Evolutionary conservation across 1,140 invertebrate species (phyloP).

Genomic region (Caenorhabditis remanei): DNA sequence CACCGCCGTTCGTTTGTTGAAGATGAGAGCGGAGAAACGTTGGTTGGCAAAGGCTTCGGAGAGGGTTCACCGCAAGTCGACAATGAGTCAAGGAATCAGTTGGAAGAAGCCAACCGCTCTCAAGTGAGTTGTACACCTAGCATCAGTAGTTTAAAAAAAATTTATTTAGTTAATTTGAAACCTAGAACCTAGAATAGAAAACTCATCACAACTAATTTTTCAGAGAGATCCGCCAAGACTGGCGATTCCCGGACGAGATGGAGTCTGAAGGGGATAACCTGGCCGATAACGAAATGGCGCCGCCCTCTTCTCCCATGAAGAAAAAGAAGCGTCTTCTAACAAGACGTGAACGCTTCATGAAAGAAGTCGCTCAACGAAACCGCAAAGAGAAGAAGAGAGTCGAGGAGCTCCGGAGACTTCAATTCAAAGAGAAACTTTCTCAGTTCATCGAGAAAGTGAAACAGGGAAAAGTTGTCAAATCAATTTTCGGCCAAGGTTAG

Average conservation of each 20-base stretch:
- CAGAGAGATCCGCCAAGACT: not conserved
- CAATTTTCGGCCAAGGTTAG: no score
- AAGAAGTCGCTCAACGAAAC: not conserved
- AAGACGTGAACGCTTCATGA: not conserved
- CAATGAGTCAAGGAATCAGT: not conserved
- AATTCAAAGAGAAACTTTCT: not conserved
- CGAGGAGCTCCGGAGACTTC: not conserved
- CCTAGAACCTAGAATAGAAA: no score
- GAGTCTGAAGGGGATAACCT: not conserved
- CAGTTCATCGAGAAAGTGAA: not conserved
- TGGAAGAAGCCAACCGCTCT: slow-evolving; percentile 1
- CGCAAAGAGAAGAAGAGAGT: no score
- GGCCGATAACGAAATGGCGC: not conserved
- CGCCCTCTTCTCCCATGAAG: not conserved
- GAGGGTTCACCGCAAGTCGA: not conserved
- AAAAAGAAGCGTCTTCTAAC: not conserved
- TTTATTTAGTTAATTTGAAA: no score
- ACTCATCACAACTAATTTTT: not conserved
- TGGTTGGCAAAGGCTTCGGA: not conserved
- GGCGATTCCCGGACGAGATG: not conserved
- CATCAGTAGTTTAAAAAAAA: no score
- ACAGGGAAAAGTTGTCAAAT: not conserved
- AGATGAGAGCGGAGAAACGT: not conserved
- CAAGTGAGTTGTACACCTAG: no score
- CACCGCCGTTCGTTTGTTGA: not conserved